A percentile compares a stretch with the other conserved stretches of the same genome.
phyloP scores from a whole-genome alignment of 2,113 vertebrate species.

The Podarcis cretensis region DNA sequence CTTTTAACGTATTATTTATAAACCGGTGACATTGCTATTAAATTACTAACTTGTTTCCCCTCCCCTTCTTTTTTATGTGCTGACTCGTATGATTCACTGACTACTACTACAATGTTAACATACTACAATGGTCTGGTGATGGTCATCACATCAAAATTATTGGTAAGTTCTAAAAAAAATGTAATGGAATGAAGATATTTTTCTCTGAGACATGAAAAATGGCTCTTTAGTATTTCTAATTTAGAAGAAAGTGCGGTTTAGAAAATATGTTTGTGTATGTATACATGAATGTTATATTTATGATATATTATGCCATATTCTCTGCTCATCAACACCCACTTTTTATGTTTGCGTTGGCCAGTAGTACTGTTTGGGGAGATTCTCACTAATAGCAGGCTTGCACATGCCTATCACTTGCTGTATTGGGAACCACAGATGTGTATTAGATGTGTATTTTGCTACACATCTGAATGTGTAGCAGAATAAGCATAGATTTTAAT shows the following conservation, averaged over 20 bases:
- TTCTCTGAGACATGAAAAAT: not conserved
- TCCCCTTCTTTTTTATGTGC: not conserved
- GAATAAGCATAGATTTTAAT: not conserved
- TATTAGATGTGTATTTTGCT: not conserved
- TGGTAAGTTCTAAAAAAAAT: slow-evolving; percentile 75
- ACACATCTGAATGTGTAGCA: not conserved
- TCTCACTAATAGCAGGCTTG: not conserved
- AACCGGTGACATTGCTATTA: not conserved
- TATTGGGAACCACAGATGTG: not conserved
- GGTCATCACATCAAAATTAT: slow-evolving; percentile 16
- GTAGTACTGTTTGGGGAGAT: not conserved
- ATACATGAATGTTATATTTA: not conserved
- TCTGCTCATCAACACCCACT: not conserved
- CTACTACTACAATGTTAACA: slow-evolving; percentile 1
- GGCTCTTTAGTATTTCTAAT: not conserved
- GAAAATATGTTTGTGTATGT: not conserved
- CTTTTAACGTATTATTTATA: not conserved
- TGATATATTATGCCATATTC: not conserved
- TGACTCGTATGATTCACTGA: not conserved
- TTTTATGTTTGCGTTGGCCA: not conserved
- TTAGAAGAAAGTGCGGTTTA: not conserved
- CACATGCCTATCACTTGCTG: not conserved
- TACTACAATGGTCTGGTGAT: not conserved
- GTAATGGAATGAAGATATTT: slow-evolving; percentile 26
- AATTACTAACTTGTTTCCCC: slow-evolving; percentile 39